Base-by-base conservation (phyloP, 2,888 invertebrate genomes). In the Hesperia comma region DNA sequence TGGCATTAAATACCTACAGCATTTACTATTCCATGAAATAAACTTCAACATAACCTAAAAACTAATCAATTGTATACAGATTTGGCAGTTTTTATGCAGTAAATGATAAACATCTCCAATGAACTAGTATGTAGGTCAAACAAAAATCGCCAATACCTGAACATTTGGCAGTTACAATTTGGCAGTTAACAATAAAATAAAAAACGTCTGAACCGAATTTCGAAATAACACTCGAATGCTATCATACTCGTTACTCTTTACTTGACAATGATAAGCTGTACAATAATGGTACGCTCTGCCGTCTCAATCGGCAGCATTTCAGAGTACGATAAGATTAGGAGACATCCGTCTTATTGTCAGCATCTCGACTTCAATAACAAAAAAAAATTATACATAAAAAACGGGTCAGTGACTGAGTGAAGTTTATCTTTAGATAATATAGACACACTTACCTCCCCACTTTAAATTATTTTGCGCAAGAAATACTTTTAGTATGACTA, bases 321-420 rank as follows among this genome's bases (percentile, higher is more conserved):
- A 60, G 61, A 37, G 40, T 6, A 6, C 32, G 63, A 63, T 68
- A 68, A 68, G 68, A 63, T 64, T 51, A 40, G 26, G 51, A 17
- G 14, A 41, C 32, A 26, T 60, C 32, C 55, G 17, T 60, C 49
- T 53, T 54, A 58, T 49, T 49, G 63, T 56, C 56, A 63, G 37
- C 63, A 63, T 63, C 46, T 21, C 56, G 4, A 37, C 7, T n/a
- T 40, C n/a, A 21, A 57, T 26, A 21, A 57, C 41, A 19, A 58
- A 58, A 26, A 46, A 17, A 10, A 3, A 32, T 58, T 6, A 21
- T 21, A 5, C n/a, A 26, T 15, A n/a, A 26, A 17, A 61, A 54
- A 54, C 54, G 26, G 53, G 53, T 61, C 40, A 40, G 32, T 53
- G 21, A 53, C 53, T 54, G n/a, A n/a, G n/a, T 10, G 40, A 61